Conservation (phyloP, 2,888 invertebrate genomes). For the Dynastes maya region DNA sequence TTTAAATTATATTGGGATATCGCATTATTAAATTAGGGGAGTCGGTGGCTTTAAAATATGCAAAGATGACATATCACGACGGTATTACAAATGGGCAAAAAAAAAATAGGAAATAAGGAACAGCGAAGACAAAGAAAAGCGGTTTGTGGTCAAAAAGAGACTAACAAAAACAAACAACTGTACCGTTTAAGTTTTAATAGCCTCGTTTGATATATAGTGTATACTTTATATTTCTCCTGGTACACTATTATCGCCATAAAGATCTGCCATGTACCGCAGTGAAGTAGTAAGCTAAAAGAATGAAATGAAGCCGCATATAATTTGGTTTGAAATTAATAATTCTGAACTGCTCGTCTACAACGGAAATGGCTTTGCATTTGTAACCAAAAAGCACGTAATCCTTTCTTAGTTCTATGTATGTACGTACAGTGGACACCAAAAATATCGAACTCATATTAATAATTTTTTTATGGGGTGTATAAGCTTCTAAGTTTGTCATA, state of each 20-base stretch:
- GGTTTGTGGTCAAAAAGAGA: constrained; percentile 8
- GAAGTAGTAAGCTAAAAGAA: constrained; percentile 52
- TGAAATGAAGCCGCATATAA: constrained; percentile 56
- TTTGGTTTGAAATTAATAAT: constrained; percentile 60
- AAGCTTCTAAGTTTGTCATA: too few species aligned
- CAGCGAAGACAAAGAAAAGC: constrained; percentile 40
- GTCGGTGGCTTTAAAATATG: constrained; percentile 49
- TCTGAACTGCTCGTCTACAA: constrained; percentile 51
- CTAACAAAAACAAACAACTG: constrained; percentile 14
- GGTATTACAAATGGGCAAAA: constrained; percentile 45
- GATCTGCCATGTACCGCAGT: constrained; percentile 57
- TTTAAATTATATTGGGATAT: neutral
- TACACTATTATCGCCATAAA: constrained; percentile 58
- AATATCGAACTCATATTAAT: too few species aligned
- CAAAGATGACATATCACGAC: constrained; percentile 49
- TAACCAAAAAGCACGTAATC: constrained; percentile 56
- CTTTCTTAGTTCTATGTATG: constrained; percentile 33
- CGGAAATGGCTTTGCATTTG: constrained; percentile 58
- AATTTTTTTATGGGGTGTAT: too few species aligned
- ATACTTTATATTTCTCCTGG: constrained; percentile 51
- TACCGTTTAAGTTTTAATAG: constrained; percentile 60
- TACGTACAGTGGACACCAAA: neutral
- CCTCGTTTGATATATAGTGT: constrained; percentile 63
- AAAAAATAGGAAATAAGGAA: constrained; percentile 44
- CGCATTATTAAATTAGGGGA: neutral